Evolutionary conservation across 2,113 vertebrate genomes (phyloP).

Genomic region (Lethenteron camtschaticum): DNA sequence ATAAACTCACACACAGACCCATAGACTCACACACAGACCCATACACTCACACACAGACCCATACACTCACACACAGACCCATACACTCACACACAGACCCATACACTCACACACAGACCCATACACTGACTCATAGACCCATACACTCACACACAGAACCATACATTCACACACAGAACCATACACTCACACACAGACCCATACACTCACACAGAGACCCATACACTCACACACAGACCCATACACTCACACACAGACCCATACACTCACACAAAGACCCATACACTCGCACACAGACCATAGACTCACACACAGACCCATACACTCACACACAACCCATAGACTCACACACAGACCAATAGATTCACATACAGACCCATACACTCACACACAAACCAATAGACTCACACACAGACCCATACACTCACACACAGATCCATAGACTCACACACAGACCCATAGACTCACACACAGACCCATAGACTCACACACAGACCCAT

Average conservation of each 20-base stretch:
- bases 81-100: background rate
- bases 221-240: background rate
- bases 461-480: too few species aligned
- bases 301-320: background rate
- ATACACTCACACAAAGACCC: background rate
- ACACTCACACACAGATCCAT: too few species aligned
- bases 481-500: too few species aligned
- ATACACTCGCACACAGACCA: background rate
- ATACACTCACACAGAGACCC: background rate
- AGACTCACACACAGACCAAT: background rate
- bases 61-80: background rate
- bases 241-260: background rate
- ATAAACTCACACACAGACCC: background rate
- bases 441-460: too few species aligned
- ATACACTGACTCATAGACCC: background rate
- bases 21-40: background rate
- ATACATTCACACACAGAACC: background rate
- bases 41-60: background rate
- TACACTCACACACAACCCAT: background rate
- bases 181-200: background rate
- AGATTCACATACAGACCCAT: too few species aligned
- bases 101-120: background rate
- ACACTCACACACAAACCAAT: too few species aligned
- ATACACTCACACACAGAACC: background rate
- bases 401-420: too few species aligned